Base-by-base conservation (phyloP, 2,888 invertebrate species). In the Eubasilissa splendida region DNA sequence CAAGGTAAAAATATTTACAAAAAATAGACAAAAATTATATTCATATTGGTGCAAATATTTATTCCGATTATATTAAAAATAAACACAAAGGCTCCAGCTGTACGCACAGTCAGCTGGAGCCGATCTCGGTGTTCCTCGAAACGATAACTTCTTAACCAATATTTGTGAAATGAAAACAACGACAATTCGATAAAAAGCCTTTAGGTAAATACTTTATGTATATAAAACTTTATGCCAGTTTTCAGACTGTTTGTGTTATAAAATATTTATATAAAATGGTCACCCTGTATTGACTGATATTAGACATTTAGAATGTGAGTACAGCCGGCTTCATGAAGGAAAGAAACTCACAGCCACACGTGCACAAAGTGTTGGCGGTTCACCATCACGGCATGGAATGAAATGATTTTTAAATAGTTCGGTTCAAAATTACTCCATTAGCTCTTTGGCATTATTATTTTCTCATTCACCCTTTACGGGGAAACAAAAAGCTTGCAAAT, bases 251-350 rank as follows among this genome's bases (percentile, higher is more conserved):
- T 42, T 42, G 42, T 7, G 54, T 71, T 31, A 56, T 73, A 73
- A 73, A 52, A 73, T 56, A 73, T 73, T 73, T 42, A 56, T 54
- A 73, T 73, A 73, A 73, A 73, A 73, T 73, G 22, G 58, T 73
- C 71, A 73, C 71, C 71, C 71, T 73, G 71, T 73, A 73, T 73
- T 22, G 56, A 33, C 58, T 73, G 71, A 73, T 73, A 73, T 73
- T 70, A 70, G 70, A 73, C 56, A 73, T 73, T 73, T 42, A 42
- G 42, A 42, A 42, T 42, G 4, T 42, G 42, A 42, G 42, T 42
- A 42, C 42, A 42, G 42, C 42, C 42, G 7, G 42, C 42, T 42
- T 42, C 42, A 42, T 7, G 42, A 7, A 7, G 42, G 7, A 42
- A 42, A 42, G 42, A 42, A 42, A 42, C 42, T 5, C 42, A 5